These are phyloP conservation scores for Vireo griseus DNA, from an alignment of 2,797 vertebrate species.

Conservation along the genomic window DNA sequence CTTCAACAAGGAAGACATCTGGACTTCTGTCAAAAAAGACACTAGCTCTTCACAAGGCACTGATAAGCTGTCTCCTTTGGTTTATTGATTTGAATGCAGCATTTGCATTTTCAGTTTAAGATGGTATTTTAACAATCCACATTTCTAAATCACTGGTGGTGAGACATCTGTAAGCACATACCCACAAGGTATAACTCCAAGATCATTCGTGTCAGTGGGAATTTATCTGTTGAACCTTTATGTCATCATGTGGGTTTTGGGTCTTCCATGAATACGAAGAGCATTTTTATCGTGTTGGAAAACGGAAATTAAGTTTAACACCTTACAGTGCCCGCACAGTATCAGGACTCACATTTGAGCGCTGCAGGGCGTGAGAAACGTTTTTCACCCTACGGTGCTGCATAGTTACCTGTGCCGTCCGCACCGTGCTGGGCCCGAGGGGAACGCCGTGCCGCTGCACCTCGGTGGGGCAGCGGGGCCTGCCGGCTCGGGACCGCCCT, in stretches of 20 bases:
- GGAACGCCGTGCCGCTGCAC: rapidly evolving
- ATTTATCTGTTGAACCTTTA: neutral
- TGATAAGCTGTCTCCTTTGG: neutral
- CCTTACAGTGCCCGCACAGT: rapidly evolving
- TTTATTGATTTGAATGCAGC: neutral
- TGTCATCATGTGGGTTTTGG: too few relatives aligned
- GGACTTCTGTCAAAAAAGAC: neutral
- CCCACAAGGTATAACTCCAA: rapidly evolving
- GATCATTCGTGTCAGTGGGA: rapidly evolving
- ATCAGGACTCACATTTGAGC: rapidly evolving
- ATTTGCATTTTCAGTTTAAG: neutral
- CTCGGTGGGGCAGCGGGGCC: too few relatives aligned
- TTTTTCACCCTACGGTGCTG: rapidly evolving
- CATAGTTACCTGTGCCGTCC: rapidly evolving
- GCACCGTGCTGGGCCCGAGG: rapidly evolving
- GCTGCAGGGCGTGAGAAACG: neutral
- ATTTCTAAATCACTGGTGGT: too few relatives aligned
- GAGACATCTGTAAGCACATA: rapidly evolving
- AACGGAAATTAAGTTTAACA: neutral
- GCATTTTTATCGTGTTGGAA: neutral
- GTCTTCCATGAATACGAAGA: rapidly evolving
- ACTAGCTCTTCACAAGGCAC: neutral
- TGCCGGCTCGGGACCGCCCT: rapidly evolving
- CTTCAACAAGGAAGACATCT: neutral
- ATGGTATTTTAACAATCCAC: neutral